A percentile compares a stretch with the other conserved stretches of the same genome.
Evolutionary conservation across 2,797 vertebrate genomes (phyloP).

Genomic region (Pseudopleuronectes americanus): DNA sequence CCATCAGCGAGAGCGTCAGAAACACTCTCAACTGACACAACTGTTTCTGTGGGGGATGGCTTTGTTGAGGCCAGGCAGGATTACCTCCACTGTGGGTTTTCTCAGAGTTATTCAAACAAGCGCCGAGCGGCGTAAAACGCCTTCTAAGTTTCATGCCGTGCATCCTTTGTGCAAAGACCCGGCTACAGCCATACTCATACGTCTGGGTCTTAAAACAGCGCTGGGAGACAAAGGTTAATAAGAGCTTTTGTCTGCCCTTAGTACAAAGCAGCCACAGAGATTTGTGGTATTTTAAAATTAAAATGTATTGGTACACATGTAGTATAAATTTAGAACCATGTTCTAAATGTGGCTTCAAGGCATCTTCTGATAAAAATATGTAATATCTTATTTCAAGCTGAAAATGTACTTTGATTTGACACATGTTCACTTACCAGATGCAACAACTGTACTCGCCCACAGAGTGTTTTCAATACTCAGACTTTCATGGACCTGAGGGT

Average conservation of each 20-base stretch:
- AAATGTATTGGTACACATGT: neutral
- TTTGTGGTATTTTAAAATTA: too few species aligned
- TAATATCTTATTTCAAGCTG: neutral
- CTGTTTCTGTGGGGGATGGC: slow-evolving; percentile 60
- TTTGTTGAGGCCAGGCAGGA: slow-evolving; percentile 49
- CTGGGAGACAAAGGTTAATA: too few species aligned
- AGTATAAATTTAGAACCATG: too few species aligned
- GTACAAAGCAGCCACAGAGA: too few species aligned
- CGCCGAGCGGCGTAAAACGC: neutral
- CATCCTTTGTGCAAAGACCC: neutral
- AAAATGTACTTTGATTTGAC: neutral
- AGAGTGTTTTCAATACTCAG: slow-evolving; percentile 95
- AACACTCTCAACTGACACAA: slow-evolving; percentile 72
- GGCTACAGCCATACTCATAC: too few species aligned
- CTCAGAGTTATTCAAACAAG: slow-evolving; percentile 25
- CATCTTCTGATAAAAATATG: neutral
- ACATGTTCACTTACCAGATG: slow-evolving; percentile 87
- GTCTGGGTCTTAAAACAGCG: too few species aligned
- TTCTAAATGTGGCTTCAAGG: neutral
- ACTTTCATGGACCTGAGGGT: slow-evolving; percentile 94
- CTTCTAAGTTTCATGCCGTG: neutral
- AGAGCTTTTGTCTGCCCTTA: too few species aligned
- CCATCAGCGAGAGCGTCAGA: slow-evolving; percentile 61
- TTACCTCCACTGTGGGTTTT: slow-evolving; percentile 55
- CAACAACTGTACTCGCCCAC: slow-evolving; percentile 97